phyloP scores from a whole-genome alignment of 2,113 vertebrate species.

The Rhabdornis inornatus region DNA sequence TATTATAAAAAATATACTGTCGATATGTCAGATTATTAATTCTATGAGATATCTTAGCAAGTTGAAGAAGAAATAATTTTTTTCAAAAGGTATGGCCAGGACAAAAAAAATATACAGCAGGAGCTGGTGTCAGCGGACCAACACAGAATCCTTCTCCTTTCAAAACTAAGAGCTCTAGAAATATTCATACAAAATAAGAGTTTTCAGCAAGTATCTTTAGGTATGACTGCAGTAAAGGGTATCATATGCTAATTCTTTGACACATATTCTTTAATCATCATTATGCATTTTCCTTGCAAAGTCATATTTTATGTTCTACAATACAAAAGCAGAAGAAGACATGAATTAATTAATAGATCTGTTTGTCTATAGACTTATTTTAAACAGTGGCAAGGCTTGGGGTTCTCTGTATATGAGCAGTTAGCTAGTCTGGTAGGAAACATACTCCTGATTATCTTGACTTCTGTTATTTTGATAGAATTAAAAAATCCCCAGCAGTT shows the following conservation, averaged over 20 bases:
- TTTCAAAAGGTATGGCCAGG: background rate
- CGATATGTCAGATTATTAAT: background rate
- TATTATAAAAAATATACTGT: background rate
- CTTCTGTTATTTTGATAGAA: slow-evolving; percentile 46
- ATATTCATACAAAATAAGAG: background rate
- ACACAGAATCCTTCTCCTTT: background rate
- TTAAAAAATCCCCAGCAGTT: slow-evolving; percentile 46
- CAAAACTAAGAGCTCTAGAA: slow-evolving; percentile 1
- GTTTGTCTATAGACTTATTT: slow-evolving; percentile 24
- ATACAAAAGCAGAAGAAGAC: background rate
- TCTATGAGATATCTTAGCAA: background rate
- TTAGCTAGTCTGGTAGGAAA: slow-evolving; percentile 24
- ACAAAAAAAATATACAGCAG: background rate
- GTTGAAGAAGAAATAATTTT: background rate
- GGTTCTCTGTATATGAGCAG: slow-evolving; percentile 19
- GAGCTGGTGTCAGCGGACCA: background rate
- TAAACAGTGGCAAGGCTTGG: slow-evolving; percentile 30
- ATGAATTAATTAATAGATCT: background rate
- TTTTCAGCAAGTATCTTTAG: background rate
- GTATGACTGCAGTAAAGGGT: background rate
- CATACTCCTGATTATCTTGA: slow-evolving; percentile 10
- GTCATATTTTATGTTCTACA: background rate
- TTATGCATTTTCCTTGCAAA: background rate
- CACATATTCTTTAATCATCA: background rate
- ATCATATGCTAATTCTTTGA: background rate